A percentile compares a stretch with the other conserved stretches of the same genome.
Conservation (phyloP, 2,797 vertebrate genomes). For the Acrossocheilus fasciatus region DNA sequence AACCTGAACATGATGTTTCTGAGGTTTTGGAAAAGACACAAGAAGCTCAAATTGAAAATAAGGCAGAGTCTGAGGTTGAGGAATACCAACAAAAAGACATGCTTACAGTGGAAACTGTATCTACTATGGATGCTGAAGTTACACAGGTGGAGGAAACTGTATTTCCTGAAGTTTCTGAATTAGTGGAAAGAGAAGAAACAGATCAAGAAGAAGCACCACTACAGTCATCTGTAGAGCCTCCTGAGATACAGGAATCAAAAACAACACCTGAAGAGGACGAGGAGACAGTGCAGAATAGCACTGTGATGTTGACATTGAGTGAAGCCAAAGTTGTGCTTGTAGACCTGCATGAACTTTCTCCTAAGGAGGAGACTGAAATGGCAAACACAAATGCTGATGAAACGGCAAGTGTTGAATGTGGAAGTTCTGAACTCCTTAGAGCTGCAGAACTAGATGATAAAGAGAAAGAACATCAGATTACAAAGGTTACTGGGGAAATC, state of each 20-base stretch:
- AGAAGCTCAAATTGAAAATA: background rate
- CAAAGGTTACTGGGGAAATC: background rate
- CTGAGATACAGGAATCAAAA: background rate
- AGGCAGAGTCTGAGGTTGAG: background rate
- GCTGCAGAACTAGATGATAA: background rate
- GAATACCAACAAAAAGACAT: constrained; percentile 8
- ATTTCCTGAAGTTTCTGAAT: background rate
- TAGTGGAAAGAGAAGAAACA: background rate
- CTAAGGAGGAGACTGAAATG: background rate
- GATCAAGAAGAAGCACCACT: background rate
- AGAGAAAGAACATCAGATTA: background rate
- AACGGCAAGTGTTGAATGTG: background rate
- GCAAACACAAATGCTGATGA: constrained; percentile 5
- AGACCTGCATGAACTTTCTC: constrained; percentile 9
- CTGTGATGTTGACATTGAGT: background rate
- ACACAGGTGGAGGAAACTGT: background rate
- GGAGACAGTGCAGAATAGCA: constrained; percentile 1
- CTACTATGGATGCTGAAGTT: background rate
- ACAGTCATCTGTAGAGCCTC: constrained; percentile 15
- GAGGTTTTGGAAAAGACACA: background rate
- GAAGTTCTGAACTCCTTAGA: background rate
- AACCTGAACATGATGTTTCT: background rate
- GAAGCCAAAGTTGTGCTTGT: constrained; percentile 25
- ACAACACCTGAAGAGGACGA: constrained; percentile 7
- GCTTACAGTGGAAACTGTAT: constrained; percentile 12